phyloP scores from a whole-genome alignment of 2,888 invertebrate species.

The Agrypnus murinus region DNA sequence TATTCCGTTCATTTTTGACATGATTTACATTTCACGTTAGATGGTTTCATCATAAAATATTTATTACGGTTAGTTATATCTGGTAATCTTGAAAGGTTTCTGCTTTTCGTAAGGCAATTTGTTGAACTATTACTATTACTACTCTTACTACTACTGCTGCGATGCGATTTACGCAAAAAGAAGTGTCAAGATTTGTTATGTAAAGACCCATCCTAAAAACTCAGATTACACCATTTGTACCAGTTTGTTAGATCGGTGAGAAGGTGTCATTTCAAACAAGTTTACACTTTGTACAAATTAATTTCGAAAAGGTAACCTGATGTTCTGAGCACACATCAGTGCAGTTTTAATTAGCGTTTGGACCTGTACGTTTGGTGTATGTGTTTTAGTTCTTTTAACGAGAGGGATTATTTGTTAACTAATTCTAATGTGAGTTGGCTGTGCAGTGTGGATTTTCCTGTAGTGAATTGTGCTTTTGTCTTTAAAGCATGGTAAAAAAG shows the following conservation, averaged over 20 bases:
- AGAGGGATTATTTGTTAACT: no score
- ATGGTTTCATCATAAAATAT: constrained; percentile 12
- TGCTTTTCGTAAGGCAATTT: neutral
- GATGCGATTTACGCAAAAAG: constrained; percentile 1
- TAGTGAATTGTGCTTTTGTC: no score
- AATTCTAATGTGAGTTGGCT: no score
- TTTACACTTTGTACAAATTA: neutral
- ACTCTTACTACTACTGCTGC: neutral
- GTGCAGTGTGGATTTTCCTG: no score
- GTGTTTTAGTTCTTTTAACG: no score
- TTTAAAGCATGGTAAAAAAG: no score
- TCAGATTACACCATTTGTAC: constrained; percentile 12
- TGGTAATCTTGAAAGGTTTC: neutral
- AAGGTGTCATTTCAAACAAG: constrained; percentile 1
- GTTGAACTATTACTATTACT: neutral
- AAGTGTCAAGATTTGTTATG: neutral
- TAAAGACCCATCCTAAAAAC: constrained; percentile 4
- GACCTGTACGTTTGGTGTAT: neutral
- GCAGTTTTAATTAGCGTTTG: neutral
- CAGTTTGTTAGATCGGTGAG: constrained; percentile 7
- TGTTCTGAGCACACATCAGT: neutral
- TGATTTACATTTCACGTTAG: constrained; percentile 2
- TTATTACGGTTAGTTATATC: neutral
- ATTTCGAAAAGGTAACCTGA: neutral
- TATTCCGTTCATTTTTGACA: constrained; percentile 18